These are phyloP conservation scores for Platyscapa corneri DNA, from an alignment of 1,140 invertebrate species.

Conservation along the genomic window DNA sequence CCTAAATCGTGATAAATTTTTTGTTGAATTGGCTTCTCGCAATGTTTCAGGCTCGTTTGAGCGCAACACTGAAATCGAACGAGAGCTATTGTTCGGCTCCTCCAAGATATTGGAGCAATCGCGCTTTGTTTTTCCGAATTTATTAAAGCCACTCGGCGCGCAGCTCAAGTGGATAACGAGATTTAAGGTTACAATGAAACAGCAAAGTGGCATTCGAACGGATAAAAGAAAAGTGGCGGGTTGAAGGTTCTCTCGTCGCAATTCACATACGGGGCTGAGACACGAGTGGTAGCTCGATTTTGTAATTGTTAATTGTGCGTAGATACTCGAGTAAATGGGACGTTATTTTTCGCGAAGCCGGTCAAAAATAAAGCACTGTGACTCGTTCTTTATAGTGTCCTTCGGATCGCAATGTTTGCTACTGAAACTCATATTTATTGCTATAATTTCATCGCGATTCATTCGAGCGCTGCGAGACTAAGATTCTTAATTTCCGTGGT, in stretches of 20 bases:
- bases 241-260: not conserved
- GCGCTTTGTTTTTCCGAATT: not conserved
- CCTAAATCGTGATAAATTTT: not conserved
- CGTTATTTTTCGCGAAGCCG: not conserved
- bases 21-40: not conserved
- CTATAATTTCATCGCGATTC: not conserved
- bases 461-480: not conserved
- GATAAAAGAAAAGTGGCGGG: not conserved
- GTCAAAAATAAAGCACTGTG: too few relatives aligned
- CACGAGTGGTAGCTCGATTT: not conserved
- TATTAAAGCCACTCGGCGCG: not conserved
- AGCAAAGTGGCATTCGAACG: not conserved
- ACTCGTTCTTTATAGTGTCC: not conserved
- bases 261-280: not conserved
- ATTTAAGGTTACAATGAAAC: not conserved
- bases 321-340: not conserved
- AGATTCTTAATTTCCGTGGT: slow-evolving; percentile 1
- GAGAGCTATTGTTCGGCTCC: too few relatives aligned
- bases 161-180: not conserved
- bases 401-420: not conserved
- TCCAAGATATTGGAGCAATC: not conserved
- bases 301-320: not conserved
- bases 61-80: not conserved
- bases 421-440: not conserved
- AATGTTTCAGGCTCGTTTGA: not conserved